Conservation (phyloP, 2,797 vertebrate genomes). For the Tauraco hartlaubi region DNA sequence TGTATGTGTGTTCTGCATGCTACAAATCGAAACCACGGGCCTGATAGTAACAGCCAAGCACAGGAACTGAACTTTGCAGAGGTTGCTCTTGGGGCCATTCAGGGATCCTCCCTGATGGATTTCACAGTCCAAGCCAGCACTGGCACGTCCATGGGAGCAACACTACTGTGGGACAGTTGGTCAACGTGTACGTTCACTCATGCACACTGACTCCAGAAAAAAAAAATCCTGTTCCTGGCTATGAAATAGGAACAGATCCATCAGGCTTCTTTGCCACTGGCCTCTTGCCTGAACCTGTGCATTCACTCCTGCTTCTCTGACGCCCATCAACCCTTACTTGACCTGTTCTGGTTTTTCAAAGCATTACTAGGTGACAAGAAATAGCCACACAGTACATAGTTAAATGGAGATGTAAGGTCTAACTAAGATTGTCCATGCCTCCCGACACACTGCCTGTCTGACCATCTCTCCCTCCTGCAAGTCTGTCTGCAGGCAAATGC, state of each 20-base stretch:
- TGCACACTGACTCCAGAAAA: not conserved
- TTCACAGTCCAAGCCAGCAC: not conserved
- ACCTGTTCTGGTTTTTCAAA: not conserved
- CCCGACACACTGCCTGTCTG: not conserved
- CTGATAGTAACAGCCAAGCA: not conserved
- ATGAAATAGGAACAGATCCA: not conserved
- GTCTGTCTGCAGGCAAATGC: not conserved
- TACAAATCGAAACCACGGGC: not conserved
- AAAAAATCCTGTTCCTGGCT: not conserved
- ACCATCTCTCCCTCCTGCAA: not conserved
- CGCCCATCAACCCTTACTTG: not conserved
- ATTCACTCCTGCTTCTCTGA: not conserved
- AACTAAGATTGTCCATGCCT: not conserved
- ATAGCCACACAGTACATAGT: not conserved
- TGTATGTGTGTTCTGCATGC: not conserved
- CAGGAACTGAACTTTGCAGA: not conserved
- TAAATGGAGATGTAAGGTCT: not conserved
- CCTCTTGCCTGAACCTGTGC: not conserved
- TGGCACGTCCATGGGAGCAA: rapidly evolving
- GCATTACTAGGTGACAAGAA: not conserved
- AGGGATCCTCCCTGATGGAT: not conserved
- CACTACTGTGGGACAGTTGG: not conserved
- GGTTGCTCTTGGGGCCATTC: not conserved
- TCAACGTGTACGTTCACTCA: rapidly evolving
- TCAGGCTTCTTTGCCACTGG: not conserved